phyloP scores from a whole-genome alignment of 2,797 vertebrate species.

The Cyclura pinguis region DNA sequence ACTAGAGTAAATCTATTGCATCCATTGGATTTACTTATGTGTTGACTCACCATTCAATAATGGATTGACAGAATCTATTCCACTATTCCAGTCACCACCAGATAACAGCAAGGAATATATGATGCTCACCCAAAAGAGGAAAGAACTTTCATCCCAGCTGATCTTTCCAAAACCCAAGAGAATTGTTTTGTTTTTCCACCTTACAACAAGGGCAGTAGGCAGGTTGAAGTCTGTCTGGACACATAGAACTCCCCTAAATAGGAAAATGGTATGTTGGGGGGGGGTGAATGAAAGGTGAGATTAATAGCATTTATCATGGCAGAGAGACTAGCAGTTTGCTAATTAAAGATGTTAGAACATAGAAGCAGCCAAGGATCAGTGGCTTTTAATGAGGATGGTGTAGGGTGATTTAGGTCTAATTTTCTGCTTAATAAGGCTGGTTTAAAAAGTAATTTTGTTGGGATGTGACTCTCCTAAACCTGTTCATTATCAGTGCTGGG shows the following conservation, averaged over 20 bases:
- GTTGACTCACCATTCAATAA: too few relatives aligned
- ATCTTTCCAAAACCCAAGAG: constrained; percentile 3
- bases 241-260: constrained; percentile 63
- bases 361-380: constrained; percentile 91
- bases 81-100: background rate
- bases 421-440: constrained; percentile 95
- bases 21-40: too few relatives aligned
- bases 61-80: too few relatives aligned
- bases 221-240: constrained; percentile 56
- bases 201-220: constrained; percentile 20
- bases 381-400: constrained; percentile 94
- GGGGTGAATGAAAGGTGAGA: constrained; percentile 89
- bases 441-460: constrained; percentile 95
- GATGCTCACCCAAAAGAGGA: background rate
- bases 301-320: constrained; percentile 92
- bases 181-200: background rate
- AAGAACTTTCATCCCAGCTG: background rate
- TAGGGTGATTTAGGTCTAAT: constrained; percentile 95
- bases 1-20: too few relatives aligned
- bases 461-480: constrained; percentile 90
- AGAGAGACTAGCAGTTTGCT: constrained; percentile 86
- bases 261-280: constrained; percentile 72
- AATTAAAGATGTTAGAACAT: constrained; percentile 92
- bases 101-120: background rate
- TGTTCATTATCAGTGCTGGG: constrained; percentile 91